Percentiles rank a stretch among this genome's conserved stretches.
These are phyloP conservation scores for Cryptoleucopteryx plumbea DNA, from an alignment of 2,113 vertebrate species.

Conservation along the genomic window DNA sequence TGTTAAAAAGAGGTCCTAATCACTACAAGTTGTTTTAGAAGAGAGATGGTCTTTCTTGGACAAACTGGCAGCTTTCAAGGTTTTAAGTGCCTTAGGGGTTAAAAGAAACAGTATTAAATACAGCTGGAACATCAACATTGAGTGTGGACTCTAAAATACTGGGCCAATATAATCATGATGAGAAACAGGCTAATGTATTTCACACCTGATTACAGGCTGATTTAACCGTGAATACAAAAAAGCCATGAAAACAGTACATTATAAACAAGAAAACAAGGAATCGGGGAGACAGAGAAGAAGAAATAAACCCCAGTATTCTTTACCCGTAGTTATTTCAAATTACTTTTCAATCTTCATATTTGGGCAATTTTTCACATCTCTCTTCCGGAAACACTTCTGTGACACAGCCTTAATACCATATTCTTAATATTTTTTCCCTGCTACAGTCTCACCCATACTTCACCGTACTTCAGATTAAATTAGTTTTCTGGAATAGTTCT, in stretches of 20 bases:
- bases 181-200: background rate
- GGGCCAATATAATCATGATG: background rate
- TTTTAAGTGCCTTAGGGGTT: background rate
- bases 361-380: background rate
- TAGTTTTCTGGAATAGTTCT: background rate
- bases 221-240: background rate
- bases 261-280: background rate
- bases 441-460: background rate
- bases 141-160: background rate
- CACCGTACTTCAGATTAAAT: background rate
- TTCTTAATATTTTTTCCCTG: background rate
- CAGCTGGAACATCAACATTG: background rate
- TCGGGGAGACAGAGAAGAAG: background rate
- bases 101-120: background rate
- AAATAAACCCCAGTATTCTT: background rate
- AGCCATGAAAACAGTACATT: background rate
- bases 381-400: background rate
- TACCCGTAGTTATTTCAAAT: background rate
- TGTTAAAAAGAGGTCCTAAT: background rate
- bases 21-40: background rate
- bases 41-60: background rate
- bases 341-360: background rate
- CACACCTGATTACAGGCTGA: background rate
- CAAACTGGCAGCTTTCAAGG: background rate
- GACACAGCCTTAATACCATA: background rate